Evolutionary conservation across 2,888 invertebrate species (phyloP).

Genomic region (Cephalotes varians): DNA sequence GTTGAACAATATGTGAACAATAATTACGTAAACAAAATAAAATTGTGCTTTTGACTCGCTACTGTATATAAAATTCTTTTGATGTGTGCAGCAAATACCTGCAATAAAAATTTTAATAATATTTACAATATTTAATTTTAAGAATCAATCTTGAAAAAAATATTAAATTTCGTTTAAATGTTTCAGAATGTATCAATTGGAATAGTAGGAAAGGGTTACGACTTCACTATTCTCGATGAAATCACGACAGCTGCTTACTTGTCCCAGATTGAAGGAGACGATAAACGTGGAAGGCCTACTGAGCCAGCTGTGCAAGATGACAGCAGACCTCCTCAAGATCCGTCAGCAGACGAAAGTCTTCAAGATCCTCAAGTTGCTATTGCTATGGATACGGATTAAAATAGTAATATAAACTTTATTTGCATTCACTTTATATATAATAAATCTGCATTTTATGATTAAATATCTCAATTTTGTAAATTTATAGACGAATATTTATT

Average conservation of each 20-base stretch:
- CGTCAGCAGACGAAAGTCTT: conserved; percentile 84
- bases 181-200: conserved; percentile 96
- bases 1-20: no score
- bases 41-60: no score
- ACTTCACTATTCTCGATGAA: conserved; percentile 93
- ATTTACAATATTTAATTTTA: conserved; percentile 4
- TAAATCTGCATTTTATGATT: conserved; percentile 63
- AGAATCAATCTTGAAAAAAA: background rate
- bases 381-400: conserved; percentile 85
- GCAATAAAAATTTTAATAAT: background rate
- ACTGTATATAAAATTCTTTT: background rate
- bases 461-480: conserved; percentile 60
- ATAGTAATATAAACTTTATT: conserved; percentile 69
- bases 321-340: conserved; percentile 83
- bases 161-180: background rate
- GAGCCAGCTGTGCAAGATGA: conserved; percentile 81
- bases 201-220: conserved; percentile 94
- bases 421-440: conserved; percentile 56
- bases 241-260: conserved; percentile 89
- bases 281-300: conserved; percentile 84
- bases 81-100: background rate
- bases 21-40: no score
- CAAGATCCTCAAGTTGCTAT: conserved; percentile 87
- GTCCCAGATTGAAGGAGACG: conserved; percentile 88
- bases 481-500: conserved; percentile 25